Conservation (phyloP, 1,140 invertebrate genomes). For the Anagrus nilaparvatae region DNA sequence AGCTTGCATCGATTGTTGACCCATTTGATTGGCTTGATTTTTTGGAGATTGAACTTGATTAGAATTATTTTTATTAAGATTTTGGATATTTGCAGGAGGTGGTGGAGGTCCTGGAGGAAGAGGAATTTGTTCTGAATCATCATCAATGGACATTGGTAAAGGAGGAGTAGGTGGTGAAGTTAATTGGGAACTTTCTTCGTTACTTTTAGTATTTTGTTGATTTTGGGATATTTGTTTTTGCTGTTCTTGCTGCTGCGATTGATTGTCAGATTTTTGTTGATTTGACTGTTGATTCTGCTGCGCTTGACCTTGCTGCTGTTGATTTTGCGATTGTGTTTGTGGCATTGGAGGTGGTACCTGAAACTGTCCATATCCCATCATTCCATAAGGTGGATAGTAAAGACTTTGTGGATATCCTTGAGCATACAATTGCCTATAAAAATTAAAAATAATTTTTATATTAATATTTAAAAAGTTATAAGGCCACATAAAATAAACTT, state of each 20-base stretch:
- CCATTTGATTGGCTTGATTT: too few relatives aligned
- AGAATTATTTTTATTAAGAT: constrained; percentile 30
- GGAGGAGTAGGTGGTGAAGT: constrained; percentile 30
- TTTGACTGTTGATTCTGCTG: constrained; percentile 17
- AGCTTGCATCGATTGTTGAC: constrained; percentile 27
- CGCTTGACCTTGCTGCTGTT: constrained; percentile 15
- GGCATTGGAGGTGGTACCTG: constrained; percentile 32
- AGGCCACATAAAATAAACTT: constrained; percentile 12
- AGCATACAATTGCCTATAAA: constrained; percentile 35
- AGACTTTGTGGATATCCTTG: constrained; percentile 34
- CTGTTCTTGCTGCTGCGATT: constrained; percentile 23
- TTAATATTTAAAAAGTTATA: neutral
- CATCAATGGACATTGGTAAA: constrained; percentile 34
- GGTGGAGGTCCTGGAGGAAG: constrained; percentile 40
- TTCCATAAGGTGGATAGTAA: constrained; percentile 35
- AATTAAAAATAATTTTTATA: neutral
- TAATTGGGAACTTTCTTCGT: too few relatives aligned
- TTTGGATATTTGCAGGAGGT: constrained; percentile 40
- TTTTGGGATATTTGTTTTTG: constrained; percentile 28
- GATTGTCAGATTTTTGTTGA: constrained; percentile 18
- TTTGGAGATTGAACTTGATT: constrained; percentile 32
- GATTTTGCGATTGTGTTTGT: constrained; percentile 26
- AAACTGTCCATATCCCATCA: constrained; percentile 28
- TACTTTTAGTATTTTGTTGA: constrained; percentile 21
- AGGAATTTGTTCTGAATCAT: constrained; percentile 39